Base-by-base conservation (phyloP, 1,140 invertebrate species). In the Paracyclopina nana region DNA sequence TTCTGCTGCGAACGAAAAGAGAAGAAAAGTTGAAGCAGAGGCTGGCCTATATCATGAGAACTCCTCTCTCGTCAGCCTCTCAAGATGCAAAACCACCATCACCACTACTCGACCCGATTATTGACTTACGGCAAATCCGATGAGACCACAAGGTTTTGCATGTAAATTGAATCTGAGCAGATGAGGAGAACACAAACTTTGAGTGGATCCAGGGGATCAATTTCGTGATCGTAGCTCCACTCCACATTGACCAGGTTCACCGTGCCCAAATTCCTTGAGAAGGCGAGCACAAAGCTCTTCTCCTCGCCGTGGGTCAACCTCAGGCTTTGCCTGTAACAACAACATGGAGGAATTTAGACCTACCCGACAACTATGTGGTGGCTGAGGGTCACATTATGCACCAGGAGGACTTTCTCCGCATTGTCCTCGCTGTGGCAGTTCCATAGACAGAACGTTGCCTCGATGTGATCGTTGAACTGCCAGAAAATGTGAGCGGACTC, bases 201-300 rank as follows among this genome's bases (percentile, higher is more conserved):
- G 12, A 18, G 22, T 6, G 38, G 28, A 38, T 50, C 34, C 22
- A 50, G 29, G 9, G 48, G 48, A 50, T 50, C 30, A 12, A 50
- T 31, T n/a, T 50, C 48, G 38, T 50, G 48, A 24, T 50, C 48
- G 25, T 50, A 50, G 11, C 38, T 25, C 48, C 48, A 50, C 14
- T 40, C 12, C n/a, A 50, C n/a, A 20, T 50, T 18, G 14, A 30
- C 48, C 25, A 50, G 14, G 22, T 24, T 14, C 16, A 44, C 42
- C 16, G 16, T 24, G 2, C 42, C 42, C 24, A 44, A 44, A 25
- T 44, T 22, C n/a, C n/a, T 12, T 12, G 16, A n/a, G n/a, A 25
- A 20, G 42, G 42, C 16, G 12, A 44, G 16, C 16, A 44, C n/a
- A 25, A 18, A 25, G n/a, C 24, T 44, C 16, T 20, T 44, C 24